phyloP scores from a whole-genome alignment of 2,113 vertebrate species.

The Phyllopteryx taeniolatus region DNA sequence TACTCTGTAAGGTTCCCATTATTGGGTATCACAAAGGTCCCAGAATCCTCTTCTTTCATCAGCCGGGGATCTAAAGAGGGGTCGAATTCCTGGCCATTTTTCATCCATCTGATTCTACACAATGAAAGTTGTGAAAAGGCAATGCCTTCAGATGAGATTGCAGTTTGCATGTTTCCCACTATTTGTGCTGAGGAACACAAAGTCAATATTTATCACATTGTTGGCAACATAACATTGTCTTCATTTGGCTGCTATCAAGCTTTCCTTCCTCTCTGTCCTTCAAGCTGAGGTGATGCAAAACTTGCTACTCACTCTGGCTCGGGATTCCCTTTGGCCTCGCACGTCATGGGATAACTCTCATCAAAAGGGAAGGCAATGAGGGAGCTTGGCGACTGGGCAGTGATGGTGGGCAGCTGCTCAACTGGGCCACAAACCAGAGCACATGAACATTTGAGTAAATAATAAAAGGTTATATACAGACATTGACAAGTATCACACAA shows the following conservation, averaged over 20 bases:
- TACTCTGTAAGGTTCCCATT: constrained; percentile 85
- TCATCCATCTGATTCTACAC: constrained; percentile 88
- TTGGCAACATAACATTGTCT: constrained; percentile 18
- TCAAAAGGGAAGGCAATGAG: constrained; percentile 91
- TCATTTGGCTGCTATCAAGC: constrained; percentile 25
- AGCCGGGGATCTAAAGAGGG: constrained; percentile 81
- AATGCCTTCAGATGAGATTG: background rate
- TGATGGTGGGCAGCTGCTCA: constrained; percentile 89
- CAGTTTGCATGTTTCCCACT: constrained; percentile 9
- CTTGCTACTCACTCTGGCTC: constrained; percentile 81
- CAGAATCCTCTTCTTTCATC: constrained; percentile 77
- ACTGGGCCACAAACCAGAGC: constrained; percentile 72
- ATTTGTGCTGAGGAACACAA: constrained; percentile 11
- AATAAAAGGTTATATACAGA: constrained; percentile 1
- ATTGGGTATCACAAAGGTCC: constrained; percentile 89
- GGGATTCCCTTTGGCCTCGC: constrained; percentile 91
- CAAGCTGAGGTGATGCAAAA: background rate
- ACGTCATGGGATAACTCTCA: constrained; percentile 86
- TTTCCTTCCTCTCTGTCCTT: background rate
- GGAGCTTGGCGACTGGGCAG: constrained; percentile 74
- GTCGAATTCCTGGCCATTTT: constrained; percentile 84
- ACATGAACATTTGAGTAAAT: constrained; percentile 26
- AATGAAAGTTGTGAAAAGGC: constrained; percentile 43
- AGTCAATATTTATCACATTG: constrained; percentile 5
- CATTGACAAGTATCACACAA: background rate